A percentile compares a stretch with the other conserved stretches of the same genome.
Conservation (phyloP, 2,888 invertebrate species). For the Nomada goodeniana region DNA sequence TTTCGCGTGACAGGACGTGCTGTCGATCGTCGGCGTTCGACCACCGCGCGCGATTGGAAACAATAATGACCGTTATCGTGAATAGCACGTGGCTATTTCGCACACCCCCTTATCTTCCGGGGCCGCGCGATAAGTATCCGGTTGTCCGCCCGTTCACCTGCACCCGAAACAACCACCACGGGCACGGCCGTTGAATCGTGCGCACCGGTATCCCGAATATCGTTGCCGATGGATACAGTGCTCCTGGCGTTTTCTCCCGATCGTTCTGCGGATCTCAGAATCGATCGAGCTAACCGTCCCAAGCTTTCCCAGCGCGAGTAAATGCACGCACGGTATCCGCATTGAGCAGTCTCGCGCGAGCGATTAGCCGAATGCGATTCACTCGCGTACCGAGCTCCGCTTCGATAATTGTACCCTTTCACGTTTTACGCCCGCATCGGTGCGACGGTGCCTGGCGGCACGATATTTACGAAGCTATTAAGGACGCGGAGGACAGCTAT, state of each 20-base stretch:
- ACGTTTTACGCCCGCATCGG: background rate
- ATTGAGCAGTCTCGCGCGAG: too few relatives aligned
- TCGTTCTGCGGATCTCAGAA: conserved; percentile 35
- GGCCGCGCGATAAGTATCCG: conserved; percentile 50
- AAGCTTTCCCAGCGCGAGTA: conserved; percentile 22
- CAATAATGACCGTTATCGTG: conserved; percentile 67
- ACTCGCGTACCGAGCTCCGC: too few relatives aligned
- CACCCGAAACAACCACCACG: too few relatives aligned
- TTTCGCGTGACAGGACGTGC: background rate
- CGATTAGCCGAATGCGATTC: too few relatives aligned
- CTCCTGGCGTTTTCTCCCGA: conserved; percentile 29
- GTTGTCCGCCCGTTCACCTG: background rate
- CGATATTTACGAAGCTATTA: background rate
- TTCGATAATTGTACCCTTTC: background rate
- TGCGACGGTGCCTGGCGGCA: background rate
- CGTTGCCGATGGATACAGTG: conserved; percentile 7
- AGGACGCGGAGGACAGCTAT: background rate
- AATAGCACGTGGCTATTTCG: conserved; percentile 70
- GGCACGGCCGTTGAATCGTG: background rate
- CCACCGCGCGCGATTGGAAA: conserved; percentile 4
- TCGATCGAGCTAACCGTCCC: conserved; percentile 20
- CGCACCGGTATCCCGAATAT: background rate
- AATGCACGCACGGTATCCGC: too few relatives aligned
- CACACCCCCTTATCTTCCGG: conserved; percentile 63
- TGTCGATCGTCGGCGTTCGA: background rate